A percentile compares a stretch with the other conserved stretches of the same genome.
Conservation (phyloP, 2,797 vertebrate species). For the Fistularia commersonii region DNA sequence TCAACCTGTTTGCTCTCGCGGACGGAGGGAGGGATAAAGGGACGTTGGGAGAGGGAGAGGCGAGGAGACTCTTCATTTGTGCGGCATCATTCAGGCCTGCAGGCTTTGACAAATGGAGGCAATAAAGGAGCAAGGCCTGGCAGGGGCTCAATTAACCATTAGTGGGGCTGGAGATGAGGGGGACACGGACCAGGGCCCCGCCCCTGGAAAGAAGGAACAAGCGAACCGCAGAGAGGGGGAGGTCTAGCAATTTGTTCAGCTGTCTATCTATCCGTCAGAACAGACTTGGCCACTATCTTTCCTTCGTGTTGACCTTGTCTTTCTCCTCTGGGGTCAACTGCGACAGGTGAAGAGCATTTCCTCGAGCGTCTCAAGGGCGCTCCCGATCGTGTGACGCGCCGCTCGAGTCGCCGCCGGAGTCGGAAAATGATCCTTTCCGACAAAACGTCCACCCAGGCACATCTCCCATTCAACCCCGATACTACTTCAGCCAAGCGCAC, state of each 20-base stretch:
- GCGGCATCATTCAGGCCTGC: slow-evolving; percentile 71
- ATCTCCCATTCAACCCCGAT: slow-evolving; percentile 42
- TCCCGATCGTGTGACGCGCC: no score
- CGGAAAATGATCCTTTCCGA: slow-evolving; percentile 40
- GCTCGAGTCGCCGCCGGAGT: slow-evolving; percentile 2
- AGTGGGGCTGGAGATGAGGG: slow-evolving; percentile 59
- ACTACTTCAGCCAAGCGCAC: slow-evolving; percentile 50
- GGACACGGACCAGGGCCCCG: slow-evolving; percentile 61
- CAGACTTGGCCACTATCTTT: slow-evolving; percentile 31
- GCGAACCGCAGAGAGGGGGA: slow-evolving; percentile 64
- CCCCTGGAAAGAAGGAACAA: slow-evolving; percentile 66
- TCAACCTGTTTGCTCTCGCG: slow-evolving; percentile 70
- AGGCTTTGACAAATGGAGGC: slow-evolving; percentile 76
- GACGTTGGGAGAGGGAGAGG: slow-evolving; percentile 52
- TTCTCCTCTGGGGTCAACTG: slow-evolving; percentile 1
- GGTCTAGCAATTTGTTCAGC: slow-evolving; percentile 72
- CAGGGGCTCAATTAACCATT: slow-evolving; percentile 74
- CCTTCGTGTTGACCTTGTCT: slow-evolving; percentile 42
- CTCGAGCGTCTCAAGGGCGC: no score
- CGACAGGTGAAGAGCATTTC: not conserved
- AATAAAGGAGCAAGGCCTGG: slow-evolving; percentile 75
- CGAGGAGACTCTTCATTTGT: slow-evolving; percentile 76
- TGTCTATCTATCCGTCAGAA: slow-evolving; percentile 57
- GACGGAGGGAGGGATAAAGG: slow-evolving; percentile 57
- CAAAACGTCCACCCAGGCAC: slow-evolving; percentile 41